Percentiles rank a stretch among this genome's conserved stretches.
These are phyloP conservation scores for Clivina fossor DNA, from an alignment of 2,888 invertebrate species.

Conservation along the genomic window DNA sequence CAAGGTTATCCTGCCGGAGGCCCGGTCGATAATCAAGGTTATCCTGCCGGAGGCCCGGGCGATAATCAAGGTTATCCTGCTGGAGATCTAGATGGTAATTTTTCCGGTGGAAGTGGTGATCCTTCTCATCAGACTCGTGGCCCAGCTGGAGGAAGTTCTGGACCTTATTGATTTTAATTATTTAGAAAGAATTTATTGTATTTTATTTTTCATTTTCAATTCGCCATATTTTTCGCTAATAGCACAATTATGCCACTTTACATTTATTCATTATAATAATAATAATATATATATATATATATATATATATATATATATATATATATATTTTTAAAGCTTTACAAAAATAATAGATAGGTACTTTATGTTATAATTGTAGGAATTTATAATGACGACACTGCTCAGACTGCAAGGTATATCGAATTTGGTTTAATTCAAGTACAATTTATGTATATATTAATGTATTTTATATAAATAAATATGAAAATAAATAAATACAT, in stretches of 20 bases:
- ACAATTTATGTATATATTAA: too few species aligned
- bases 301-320: background rate
- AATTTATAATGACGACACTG: constrained; percentile 21
- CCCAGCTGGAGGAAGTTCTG: constrained; percentile 37
- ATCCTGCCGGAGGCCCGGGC: constrained; percentile 30
- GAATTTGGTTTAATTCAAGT: constrained; percentile 19
- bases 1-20: constrained; percentile 33
- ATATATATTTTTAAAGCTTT: background rate
- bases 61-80: constrained; percentile 39
- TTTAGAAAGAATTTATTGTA: constrained; percentile 25
- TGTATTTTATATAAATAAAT: too few species aligned
- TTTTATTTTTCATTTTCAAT: background rate
- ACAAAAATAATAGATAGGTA: too few species aligned
- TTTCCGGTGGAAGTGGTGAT: constrained; percentile 25
- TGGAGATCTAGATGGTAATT: constrained; percentile 23
- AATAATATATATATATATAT: background rate
- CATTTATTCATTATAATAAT: constrained; percentile 7
- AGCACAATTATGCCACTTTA: background rate
- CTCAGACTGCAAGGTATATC: constrained; percentile 14
- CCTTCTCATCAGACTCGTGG: constrained; percentile 35
- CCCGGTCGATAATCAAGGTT: constrained; percentile 19
- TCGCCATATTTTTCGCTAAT: background rate
- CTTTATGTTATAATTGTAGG: too few species aligned
- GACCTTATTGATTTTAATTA: constrained; percentile 42
- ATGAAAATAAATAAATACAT: background rate